These are phyloP conservation scores for Helleia helle DNA, from an alignment of 2,888 invertebrate species.

Conservation along the genomic window DNA sequence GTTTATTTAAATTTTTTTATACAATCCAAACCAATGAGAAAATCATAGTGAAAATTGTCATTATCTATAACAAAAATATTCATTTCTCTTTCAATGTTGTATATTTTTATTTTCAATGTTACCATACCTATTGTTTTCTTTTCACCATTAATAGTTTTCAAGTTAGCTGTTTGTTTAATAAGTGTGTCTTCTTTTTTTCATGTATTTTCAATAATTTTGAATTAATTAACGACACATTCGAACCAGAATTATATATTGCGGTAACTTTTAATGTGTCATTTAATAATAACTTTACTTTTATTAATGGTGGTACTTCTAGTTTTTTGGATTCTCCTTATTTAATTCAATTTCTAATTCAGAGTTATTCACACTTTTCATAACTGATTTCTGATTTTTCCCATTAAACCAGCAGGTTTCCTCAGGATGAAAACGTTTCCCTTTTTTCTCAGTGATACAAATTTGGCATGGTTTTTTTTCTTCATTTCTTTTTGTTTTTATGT, in stretches of 20 bases:
- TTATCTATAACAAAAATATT: conserved; percentile 15
- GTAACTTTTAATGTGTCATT: conserved; percentile 19
- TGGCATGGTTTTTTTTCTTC: no score
- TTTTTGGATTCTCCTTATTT: conserved; percentile 20
- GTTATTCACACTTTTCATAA: no score
- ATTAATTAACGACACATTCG: conserved; percentile 28
- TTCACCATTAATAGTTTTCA: conserved; percentile 19
- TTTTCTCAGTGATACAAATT: no score
- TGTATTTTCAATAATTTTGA: conserved; percentile 20
- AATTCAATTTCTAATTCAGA: no score
- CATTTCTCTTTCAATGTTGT: conserved; percentile 13
- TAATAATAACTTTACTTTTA: conserved; percentile 22
- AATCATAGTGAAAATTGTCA: conserved; percentile 17
- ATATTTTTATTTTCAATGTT: conserved; percentile 15
- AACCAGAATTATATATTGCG: conserved; percentile 26
- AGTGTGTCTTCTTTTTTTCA: neutral
- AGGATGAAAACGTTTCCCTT: no score
- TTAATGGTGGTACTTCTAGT: conserved; percentile 23
- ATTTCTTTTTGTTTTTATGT: no score
- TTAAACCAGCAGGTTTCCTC: no score
- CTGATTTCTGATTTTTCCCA: no score
- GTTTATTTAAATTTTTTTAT: conserved; percentile 12
- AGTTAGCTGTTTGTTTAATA: conserved; percentile 1
- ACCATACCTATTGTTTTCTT: conserved; percentile 14
- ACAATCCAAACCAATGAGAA: conserved; percentile 17